Evolutionary conservation across 2,888 invertebrate genomes (phyloP).

Genomic region (Acanthopleura granulata): DNA sequence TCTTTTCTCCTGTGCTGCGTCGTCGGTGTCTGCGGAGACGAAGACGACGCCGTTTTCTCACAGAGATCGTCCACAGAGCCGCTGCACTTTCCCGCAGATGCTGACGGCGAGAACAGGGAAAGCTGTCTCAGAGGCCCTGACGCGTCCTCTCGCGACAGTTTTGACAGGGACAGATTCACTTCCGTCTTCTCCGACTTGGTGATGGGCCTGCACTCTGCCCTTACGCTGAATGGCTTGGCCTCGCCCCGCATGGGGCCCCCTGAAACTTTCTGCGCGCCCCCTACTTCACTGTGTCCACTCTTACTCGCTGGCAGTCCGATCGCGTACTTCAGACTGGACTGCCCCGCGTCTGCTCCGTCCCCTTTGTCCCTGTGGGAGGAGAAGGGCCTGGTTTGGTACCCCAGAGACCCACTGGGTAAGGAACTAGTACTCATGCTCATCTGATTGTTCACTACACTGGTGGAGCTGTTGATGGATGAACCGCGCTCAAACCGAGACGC

Average conservation of each 20-base stretch:
- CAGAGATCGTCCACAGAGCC: slow-evolving; percentile 13
- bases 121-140: neutral
- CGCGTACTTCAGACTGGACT: neutral
- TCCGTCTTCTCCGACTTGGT: slow-evolving; percentile 53
- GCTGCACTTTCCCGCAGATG: neutral
- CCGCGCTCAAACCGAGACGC: slow-evolving; percentile 63
- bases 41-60: neutral
- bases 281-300: neutral
- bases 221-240: slow-evolving; percentile 14
- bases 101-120: neutral
- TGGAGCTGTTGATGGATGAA: neutral
- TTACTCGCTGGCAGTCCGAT: neutral
- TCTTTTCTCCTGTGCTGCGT: slow-evolving; percentile 31
- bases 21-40: neutral
- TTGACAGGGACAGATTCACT: slow-evolving; percentile 42
- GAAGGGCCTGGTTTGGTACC: neutral
- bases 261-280: neutral
- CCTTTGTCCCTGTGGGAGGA: neutral
- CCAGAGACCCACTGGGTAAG: neutral
- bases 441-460: neutral
- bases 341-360: neutral
- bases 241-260: slow-evolving; percentile 6
- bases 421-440: slow-evolving; percentile 9
- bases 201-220: slow-evolving; percentile 37
- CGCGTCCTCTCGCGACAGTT: neutral